A percentile compares a stretch with the other conserved stretches of the same genome.
Evolutionary conservation across 2,888 invertebrate genomes (phyloP).

Genomic region (Megalurothrips usitatus): DNA sequence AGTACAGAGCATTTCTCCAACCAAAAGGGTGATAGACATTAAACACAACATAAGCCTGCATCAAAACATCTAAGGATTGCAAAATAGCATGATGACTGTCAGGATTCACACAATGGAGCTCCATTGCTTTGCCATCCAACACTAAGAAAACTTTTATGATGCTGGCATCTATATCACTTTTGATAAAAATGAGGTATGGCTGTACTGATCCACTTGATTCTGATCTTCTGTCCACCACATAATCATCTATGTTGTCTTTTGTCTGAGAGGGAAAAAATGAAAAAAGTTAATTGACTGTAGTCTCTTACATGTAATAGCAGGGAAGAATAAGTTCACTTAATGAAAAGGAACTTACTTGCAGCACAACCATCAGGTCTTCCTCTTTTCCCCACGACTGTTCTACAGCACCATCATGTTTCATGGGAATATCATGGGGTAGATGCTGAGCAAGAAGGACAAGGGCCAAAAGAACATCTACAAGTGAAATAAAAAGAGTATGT

Average conservation of each 20-base stretch:
- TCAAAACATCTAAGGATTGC: not conserved
- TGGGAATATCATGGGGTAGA: not conserved
- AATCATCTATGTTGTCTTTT: not conserved
- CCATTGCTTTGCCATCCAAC: not conserved
- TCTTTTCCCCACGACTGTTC: not conserved
- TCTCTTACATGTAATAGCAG: not conserved
- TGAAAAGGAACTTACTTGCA: not conserved
- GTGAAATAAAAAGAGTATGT: not conserved
- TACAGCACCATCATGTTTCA: not conserved
- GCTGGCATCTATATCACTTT: not conserved
- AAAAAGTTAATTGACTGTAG: not conserved
- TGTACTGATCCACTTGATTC: not conserved
- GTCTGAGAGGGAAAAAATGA: not conserved
- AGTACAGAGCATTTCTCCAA: not conserved
- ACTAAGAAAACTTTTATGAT: not conserved
- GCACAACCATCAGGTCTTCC: not conserved
- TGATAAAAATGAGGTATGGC: not conserved
- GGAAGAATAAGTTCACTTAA: not conserved
- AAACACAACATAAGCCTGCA: not conserved
- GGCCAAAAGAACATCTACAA: not conserved
- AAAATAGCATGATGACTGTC: not conserved
- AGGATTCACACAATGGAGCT: not conserved
- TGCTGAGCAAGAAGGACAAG: not conserved
- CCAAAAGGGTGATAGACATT: conserved; percentile 14
- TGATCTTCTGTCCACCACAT: not conserved